Conservation (phyloP, 2,888 invertebrate species). For the Globia sparganii region DNA sequence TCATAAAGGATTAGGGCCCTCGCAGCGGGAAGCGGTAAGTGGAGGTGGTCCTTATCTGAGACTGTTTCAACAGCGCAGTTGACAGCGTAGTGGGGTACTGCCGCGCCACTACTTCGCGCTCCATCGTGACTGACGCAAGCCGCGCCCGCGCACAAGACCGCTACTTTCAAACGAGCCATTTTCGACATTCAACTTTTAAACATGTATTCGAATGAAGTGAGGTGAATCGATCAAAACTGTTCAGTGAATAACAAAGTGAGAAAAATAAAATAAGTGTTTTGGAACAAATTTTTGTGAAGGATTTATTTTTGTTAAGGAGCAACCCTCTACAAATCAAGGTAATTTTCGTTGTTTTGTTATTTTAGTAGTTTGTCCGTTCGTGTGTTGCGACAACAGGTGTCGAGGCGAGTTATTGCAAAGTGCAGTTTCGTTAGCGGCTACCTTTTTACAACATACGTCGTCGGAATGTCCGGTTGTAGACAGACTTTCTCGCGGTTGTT, state of each 20-base stretch:
- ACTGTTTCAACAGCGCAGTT: constrained; percentile 79
- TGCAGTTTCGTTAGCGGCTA: constrained; percentile 81
- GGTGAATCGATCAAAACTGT: constrained; percentile 78
- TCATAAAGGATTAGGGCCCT: constrained; percentile 83
- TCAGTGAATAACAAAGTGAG: constrained; percentile 72
- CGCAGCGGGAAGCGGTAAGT: constrained; percentile 82
- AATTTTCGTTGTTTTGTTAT: constrained; percentile 71
- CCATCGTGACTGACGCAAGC: constrained; percentile 80
- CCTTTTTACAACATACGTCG: constrained; percentile 84
- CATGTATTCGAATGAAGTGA: constrained; percentile 86
- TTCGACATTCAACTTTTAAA: constrained; percentile 76
- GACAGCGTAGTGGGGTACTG: constrained; percentile 81
- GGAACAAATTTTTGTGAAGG: constrained; percentile 76
- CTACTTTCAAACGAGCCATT: constrained; percentile 72
- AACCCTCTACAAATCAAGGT: constrained; percentile 82
- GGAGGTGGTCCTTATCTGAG: constrained; percentile 85
- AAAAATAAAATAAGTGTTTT: constrained; percentile 72
- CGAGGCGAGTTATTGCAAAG: constrained; percentile 79
- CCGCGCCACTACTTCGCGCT: constrained; percentile 78
- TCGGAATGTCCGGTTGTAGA: constrained; percentile 73
- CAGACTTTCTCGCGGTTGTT: constrained; percentile 79
- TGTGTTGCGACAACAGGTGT: constrained; percentile 74
- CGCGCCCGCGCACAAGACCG: constrained; percentile 80
- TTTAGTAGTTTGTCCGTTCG: constrained; percentile 63
- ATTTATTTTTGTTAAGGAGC: constrained; percentile 76